phyloP scores from a whole-genome alignment of 2,113 vertebrate species.

The Corythoichthys haematopterus region DNA sequence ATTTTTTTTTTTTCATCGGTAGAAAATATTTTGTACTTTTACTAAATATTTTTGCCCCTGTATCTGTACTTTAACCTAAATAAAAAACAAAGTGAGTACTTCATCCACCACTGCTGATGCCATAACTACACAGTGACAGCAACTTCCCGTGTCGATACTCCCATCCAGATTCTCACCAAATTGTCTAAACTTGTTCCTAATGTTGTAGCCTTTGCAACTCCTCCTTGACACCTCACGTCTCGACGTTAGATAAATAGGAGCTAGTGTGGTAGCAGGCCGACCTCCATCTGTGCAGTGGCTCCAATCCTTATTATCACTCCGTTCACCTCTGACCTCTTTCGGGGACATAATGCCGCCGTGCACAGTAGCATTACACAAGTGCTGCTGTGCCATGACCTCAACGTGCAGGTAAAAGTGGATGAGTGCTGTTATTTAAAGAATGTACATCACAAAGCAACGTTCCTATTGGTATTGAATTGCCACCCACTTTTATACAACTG shows the following conservation, averaged over 20 bases:
- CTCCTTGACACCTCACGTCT: neutral
- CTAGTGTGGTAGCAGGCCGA: neutral
- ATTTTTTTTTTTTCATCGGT: no score
- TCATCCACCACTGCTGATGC: neutral
- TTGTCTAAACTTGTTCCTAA: neutral
- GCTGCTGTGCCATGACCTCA: slow-evolving; percentile 25
- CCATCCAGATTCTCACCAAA: neutral
- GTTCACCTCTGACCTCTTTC: slow-evolving; percentile 37
- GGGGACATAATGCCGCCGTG: slow-evolving; percentile 27
- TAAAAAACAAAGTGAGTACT: no score
- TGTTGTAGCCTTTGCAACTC: neutral
- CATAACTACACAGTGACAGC: neutral
- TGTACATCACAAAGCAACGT: slow-evolving; percentile 11
- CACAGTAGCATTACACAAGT: slow-evolving; percentile 51
- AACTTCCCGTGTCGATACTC: neutral
- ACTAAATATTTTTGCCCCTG: no score
- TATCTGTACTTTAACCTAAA: no score
- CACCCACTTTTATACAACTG: slow-evolving; percentile 49
- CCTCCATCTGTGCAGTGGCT: slow-evolving; percentile 24
- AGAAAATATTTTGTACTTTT: no score
- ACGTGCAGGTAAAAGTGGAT: slow-evolving; percentile 30
- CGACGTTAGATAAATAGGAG: neutral
- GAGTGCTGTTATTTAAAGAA: slow-evolving; percentile 47
- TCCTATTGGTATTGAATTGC: slow-evolving; percentile 26
- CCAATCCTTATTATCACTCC: slow-evolving; percentile 22